Evolutionary conservation across 2,113 vertebrate genomes (phyloP), one percentile per base, ranked within the genome.

Genomic region (Mormyrus lacerda): DNA sequence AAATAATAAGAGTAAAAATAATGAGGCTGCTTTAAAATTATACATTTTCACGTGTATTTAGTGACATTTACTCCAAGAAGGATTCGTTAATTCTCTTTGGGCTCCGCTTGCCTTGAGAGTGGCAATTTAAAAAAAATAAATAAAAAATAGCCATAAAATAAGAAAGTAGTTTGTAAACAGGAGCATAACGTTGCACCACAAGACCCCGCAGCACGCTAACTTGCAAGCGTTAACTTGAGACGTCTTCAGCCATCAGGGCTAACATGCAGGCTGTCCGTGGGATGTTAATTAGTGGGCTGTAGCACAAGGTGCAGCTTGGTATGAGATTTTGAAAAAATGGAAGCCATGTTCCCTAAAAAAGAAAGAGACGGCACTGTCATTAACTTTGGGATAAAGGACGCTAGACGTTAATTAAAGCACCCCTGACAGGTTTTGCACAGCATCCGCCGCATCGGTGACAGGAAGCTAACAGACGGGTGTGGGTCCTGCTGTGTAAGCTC

Each of bases 301-400:
- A 35, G 42, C 55, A 69, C 47, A 42, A 69, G 27, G 42, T 35
- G 44, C 21, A 0, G 84, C 83, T 86, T 39, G 42, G 83, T 44
- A 51, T 4, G 31, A 48, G 44, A 42, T 9, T 24, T 17, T 50
- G 19, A 89, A 73, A 85, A 89, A 76, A 73, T 1, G 19, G 42
- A 8, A 50, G 58, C 39, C 58, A 85, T 51, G 55, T 69, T 73
- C 21, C 61, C 6, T 21, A 39, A 90, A 87, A 73, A 79, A 85
- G 5, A 1, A 17, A 79, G 73, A 1, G 17, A 61, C 21, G 15
- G 17, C 55, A 3, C 61, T 55, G 48, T 79, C 48, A 79, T 90
- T 90, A 65, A 76, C 85, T 87, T 76, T 87, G 15, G n/a, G 76
- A 85, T 87, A 89, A 87, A 86, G 84, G 58, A 89, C 31, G 35